phyloP scores from a whole-genome alignment of 1,140 invertebrate species.

The Antheraea pernyi region DNA sequence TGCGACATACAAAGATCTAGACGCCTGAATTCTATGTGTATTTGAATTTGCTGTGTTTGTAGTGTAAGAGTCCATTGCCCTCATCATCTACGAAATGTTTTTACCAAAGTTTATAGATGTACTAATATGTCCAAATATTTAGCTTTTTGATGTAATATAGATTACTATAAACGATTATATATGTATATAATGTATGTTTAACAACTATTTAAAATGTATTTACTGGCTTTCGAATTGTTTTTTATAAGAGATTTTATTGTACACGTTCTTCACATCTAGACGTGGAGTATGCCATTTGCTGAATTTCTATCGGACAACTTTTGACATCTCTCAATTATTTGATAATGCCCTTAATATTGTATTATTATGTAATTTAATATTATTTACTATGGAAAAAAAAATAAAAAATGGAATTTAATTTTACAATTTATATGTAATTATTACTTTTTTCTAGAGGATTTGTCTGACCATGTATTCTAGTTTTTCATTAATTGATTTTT shows the following conservation, averaged over 20 bases:
- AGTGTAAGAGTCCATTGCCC: background rate
- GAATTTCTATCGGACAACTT: background rate
- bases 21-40: background rate
- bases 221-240: conserved; percentile 32
- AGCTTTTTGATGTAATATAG: conserved; percentile 24
- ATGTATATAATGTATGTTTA: conserved; percentile 16
- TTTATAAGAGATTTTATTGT: conserved; percentile 19
- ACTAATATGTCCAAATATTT: conserved; percentile 19
- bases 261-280: conserved; percentile 5
- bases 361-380: no score
- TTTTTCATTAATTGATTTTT: no score
- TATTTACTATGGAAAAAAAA: no score
- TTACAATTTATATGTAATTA: no score
- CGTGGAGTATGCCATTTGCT: conserved; percentile 12
- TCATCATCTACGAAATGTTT: background rate
- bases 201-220: conserved; percentile 12
- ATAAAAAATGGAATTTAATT: no score
- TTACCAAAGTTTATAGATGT: background rate
- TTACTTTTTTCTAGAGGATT: no score
- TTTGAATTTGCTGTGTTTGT: background rate
- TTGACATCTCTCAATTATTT: background rate
- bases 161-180: conserved; percentile 19
- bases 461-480: no score
- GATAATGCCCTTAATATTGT: no score
- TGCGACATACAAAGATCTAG: no score